Evolutionary conservation across 2,888 invertebrate genomes (phyloP).

Genomic region (Phaonia tiefii): DNA sequence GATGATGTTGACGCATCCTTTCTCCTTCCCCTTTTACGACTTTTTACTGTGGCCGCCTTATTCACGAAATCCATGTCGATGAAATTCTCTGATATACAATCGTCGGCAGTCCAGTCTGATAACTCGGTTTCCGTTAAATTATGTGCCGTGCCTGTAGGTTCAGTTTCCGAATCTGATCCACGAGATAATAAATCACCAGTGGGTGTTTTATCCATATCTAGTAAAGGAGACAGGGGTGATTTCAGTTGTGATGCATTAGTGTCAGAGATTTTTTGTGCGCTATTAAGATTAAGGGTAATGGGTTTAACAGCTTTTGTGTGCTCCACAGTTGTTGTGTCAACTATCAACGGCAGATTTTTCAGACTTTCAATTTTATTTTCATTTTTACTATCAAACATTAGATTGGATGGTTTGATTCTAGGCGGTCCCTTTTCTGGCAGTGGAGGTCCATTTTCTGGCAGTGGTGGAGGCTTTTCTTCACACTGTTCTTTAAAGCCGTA

Average conservation of each 20-base stretch:
- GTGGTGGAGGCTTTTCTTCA: conserved; percentile 67
- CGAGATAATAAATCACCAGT: conserved; percentile 76
- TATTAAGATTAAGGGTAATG: conserved; percentile 74
- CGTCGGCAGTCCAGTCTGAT: conserved; percentile 94
- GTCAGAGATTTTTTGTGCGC: conserved; percentile 66
- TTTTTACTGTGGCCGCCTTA: conserved; percentile 82
- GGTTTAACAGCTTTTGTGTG: conserved; percentile 75
- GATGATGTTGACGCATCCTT: conserved; percentile 45
- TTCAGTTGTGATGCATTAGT: conserved; percentile 29
- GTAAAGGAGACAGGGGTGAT: conserved; percentile 64
- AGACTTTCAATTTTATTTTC: conserved; percentile 80
- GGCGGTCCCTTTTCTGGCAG: conserved; percentile 75
- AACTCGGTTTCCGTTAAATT: conserved; percentile 92
- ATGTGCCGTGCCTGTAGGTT: conserved; percentile 84
- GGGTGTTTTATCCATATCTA: conserved; percentile 79
- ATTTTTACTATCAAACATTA: conserved; percentile 79
- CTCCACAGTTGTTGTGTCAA: conserved; percentile 72
- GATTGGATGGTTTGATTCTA: conserved; percentile 72
- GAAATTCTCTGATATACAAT: conserved; percentile 88
- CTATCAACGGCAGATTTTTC: conserved; percentile 78
- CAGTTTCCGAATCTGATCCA: conserved; percentile 86
- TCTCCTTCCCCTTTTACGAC: conserved; percentile 77
- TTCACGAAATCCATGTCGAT: conserved; percentile 84
- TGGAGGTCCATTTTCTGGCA: conserved; percentile 68
- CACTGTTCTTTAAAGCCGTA: conserved; percentile 58